Base-by-base conservation (phyloP, 2,113 vertebrate genomes). In the Prochilodus magdalenae region DNA sequence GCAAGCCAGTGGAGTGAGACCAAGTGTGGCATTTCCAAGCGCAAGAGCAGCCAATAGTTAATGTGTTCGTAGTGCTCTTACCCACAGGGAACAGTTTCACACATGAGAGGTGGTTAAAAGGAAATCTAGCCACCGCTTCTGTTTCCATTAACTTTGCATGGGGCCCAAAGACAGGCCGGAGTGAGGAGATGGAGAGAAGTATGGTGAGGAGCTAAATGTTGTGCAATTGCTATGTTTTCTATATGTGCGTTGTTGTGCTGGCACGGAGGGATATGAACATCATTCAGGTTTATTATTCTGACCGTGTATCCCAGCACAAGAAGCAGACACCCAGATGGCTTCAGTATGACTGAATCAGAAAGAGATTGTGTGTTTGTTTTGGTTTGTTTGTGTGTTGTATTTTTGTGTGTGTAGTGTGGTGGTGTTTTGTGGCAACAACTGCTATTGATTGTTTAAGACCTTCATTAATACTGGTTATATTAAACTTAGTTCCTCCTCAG, bases 1-100 rank as follows among this genome's bases (percentile, higher is more conserved):
- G 89, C 89, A 87, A 92, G 86, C 82, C 87, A 89, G 88, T 92
- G 92, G 87, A 93, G 93, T 92, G 93, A 93, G 90, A 91, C 91
- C 88, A 90, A 90, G 89, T 90, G 81, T 91, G 85, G 80, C 85
- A 89, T 90, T 93, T 90, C 83, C 88, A 80, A 78, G 70, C 79
- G 71, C 40, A 85, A 83, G 44, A 80, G 30, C 72, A 84, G 74
- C 73, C 79, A 80, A 40, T 85, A 77, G 62, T 79, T 81, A 74
- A 89, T 76, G 72, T 84, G 71, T 83, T 84, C 57, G 47, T 47
- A 76, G 57, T 69, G 49, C 60, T 80, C 47, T 72, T 80, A 66
- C 63, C 77, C 73, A 75, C 70, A 81, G 84, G 82, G 80, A 83
- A 76, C 70, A 60, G 75, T 85, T 87, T 85, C 71, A 87, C 84